Percentiles rank a stretch among this genome's conserved stretches.
phyloP scores from a whole-genome alignment of 2,113 vertebrate species.

The Nothocercus julius region DNA sequence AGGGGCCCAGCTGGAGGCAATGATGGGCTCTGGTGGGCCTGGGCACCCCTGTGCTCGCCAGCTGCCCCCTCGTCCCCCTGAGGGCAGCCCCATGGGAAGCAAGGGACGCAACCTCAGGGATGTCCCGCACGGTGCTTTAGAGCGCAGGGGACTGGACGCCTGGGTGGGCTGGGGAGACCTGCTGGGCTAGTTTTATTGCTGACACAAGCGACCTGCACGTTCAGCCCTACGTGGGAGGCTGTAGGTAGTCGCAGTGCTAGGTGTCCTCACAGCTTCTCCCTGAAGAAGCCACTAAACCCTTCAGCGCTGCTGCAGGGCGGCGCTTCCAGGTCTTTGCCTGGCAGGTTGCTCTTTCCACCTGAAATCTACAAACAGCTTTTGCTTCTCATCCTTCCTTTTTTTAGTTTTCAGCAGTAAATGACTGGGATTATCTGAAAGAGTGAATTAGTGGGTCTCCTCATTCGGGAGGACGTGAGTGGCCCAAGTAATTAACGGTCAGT shows the following conservation, averaged over 20 bases:
- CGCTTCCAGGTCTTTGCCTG: background rate
- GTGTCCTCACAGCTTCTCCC: background rate
- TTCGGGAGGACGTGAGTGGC: background rate
- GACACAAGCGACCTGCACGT: background rate
- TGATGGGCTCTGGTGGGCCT: background rate
- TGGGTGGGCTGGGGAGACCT: background rate
- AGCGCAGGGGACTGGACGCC: background rate
- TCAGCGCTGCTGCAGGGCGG: background rate
- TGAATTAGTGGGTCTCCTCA: background rate
- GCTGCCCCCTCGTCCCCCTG: background rate
- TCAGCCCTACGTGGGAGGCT: background rate
- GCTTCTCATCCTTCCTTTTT: background rate
- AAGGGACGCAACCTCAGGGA: background rate
- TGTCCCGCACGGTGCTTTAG: background rate
- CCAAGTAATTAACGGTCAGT: background rate
- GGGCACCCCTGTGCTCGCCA: background rate
- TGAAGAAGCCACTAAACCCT: background rate
- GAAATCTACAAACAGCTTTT: background rate
- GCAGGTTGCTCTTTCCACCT: background rate
- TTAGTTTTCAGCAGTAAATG: background rate
- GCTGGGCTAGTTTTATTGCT: background rate
- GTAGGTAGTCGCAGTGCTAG: background rate
- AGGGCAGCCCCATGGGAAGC: background rate
- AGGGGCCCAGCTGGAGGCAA: slow-evolving; percentile 34
- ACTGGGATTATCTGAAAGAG: background rate